Conservation (phyloP, 2,888 invertebrate species). For the Philereme vetulata region DNA sequence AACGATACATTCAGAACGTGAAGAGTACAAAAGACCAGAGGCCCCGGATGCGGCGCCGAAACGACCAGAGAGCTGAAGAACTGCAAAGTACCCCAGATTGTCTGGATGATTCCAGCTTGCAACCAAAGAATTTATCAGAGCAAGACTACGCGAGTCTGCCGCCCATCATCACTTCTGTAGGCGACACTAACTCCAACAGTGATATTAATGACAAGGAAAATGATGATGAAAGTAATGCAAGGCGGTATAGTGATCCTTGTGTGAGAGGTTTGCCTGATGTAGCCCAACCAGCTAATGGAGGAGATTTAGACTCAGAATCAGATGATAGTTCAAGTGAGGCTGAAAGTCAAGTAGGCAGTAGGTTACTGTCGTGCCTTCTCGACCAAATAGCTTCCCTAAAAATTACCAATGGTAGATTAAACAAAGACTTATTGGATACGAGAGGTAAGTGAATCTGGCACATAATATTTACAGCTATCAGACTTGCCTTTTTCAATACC, state of each 20-base stretch:
- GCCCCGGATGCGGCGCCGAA: constrained; percentile 60
- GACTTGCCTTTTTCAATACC: constrained; percentile 11
- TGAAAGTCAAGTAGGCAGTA: constrained; percentile 82
- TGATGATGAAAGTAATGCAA: constrained; percentile 78
- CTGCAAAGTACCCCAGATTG: constrained; percentile 56
- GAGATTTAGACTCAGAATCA: constrained; percentile 78
- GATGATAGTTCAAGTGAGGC: constrained; percentile 82
- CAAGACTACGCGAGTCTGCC: constrained; percentile 88
- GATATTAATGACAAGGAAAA: constrained; percentile 79
- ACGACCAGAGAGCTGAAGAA: constrained; percentile 63
- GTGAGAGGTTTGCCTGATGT: constrained; percentile 78
- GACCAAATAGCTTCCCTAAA: constrained; percentile 89
- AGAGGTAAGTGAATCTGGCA: constrained; percentile 78
- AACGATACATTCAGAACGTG: constrained; percentile 62
- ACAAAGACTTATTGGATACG: constrained; percentile 89
- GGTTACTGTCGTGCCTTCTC: constrained; percentile 85
- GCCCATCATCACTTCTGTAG: constrained; percentile 85
- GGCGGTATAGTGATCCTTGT: constrained; percentile 88
- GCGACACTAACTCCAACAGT: constrained; percentile 75
- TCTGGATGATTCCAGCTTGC: constrained; percentile 55
- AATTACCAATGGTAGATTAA: constrained; percentile 89
- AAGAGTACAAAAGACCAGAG: constrained; percentile 68
- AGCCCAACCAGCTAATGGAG: constrained; percentile 70
- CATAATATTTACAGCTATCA: constrained; percentile 23
- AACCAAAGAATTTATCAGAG: constrained; percentile 71